Percentiles rank a stretch among this genome's conserved stretches.
phyloP scores from a whole-genome alignment of 2,113 vertebrate species.

The Pituophis catenifer region DNA sequence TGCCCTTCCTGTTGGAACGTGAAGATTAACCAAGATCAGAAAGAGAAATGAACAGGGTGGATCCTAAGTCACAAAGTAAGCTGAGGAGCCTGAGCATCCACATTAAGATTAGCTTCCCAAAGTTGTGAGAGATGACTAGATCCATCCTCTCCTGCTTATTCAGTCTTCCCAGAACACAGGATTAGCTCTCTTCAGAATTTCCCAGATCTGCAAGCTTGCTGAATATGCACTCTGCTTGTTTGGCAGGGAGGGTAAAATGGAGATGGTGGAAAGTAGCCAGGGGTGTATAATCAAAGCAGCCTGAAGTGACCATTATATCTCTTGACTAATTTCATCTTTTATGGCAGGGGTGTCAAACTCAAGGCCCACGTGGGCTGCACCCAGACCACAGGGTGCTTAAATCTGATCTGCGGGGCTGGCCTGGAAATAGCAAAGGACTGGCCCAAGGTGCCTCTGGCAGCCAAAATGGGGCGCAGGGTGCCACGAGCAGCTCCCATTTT shows the following conservation, averaged over 20 bases:
- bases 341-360: neutral
- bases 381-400: no score
- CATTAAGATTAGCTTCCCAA: neutral
- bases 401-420: no score
- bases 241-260: neutral
- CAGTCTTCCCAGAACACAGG: neutral
- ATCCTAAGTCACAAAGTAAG: neutral
- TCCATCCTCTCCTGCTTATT: neutral
- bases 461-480: no score
- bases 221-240: neutral
- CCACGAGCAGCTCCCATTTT: no score
- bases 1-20: neutral
- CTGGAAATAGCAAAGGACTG: no score
- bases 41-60: neutral
- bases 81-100: neutral
- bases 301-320: neutral
- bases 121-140: neutral
- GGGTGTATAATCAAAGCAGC: neutral
- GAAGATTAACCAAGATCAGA: neutral
- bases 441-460: no score
- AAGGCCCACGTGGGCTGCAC: no score
- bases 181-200: neutral
- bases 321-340: neutral
- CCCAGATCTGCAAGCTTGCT: neutral
- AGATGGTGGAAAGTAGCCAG: neutral